Percentiles rank a stretch among this genome's conserved stretches.
phyloP scores from a whole-genome alignment of 1,140 invertebrate genomes.

The Drosophila micromelanica region DNA sequence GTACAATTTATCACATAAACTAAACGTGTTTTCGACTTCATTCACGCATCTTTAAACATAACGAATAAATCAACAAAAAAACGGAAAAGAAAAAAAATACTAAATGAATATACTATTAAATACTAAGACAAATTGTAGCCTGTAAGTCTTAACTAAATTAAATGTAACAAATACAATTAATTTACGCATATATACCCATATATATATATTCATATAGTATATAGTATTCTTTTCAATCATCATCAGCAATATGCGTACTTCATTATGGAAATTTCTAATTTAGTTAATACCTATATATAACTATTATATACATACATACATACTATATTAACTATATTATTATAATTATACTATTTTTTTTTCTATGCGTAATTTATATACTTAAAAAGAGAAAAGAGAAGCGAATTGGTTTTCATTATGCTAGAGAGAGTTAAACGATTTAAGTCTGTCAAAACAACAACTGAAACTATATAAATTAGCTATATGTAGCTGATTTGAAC shows the following conservation, averaged over 20 bases:
- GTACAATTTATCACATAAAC: constrained; percentile 26
- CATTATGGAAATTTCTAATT: constrained; percentile 10
- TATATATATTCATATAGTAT: constrained; percentile 6
- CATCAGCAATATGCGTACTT: constrained; percentile 33
- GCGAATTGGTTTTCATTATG: constrained; percentile 5
- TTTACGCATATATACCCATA: background rate
- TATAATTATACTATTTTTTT: constrained; percentile 26
- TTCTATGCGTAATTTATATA: constrained; percentile 23
- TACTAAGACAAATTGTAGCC: constrained; percentile 9
- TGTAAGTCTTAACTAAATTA: constrained; percentile 7
- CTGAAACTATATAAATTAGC: constrained; percentile 26
- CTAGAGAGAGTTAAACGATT: constrained; percentile 43
- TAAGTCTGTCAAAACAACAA: constrained; percentile 35
- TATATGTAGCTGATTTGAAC: constrained; percentile 4
- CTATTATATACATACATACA: constrained; percentile 12
- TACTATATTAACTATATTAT: constrained; percentile 9
- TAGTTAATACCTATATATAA: constrained; percentile 28
- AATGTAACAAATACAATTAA: background rate
- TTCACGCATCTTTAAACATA: constrained; percentile 1
- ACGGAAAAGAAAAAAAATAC: constrained; percentile 2
- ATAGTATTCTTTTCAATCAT: constrained; percentile 25
- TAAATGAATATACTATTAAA: constrained; percentile 17
- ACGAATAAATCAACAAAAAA: background rate
- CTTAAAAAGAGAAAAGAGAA: background rate
- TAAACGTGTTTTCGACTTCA: background rate